phyloP scores from a whole-genome alignment of 2,797 vertebrate species.

The Girardinus metallicus region DNA sequence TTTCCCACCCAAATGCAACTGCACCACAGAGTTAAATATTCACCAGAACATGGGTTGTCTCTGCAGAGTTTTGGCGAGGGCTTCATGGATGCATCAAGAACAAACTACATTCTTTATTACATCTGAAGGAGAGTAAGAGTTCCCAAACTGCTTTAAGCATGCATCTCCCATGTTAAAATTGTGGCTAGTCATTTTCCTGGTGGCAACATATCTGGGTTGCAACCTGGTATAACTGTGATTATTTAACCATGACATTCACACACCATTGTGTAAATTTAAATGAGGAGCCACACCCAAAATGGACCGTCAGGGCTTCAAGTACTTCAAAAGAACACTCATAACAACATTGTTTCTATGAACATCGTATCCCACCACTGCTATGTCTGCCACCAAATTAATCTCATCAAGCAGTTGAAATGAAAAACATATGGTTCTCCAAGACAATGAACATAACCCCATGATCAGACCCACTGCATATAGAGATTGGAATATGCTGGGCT shows the following conservation, averaged over 20 bases:
- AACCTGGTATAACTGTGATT: background rate
- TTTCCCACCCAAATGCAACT: background rate
- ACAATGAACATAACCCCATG: background rate
- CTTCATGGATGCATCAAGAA: background rate
- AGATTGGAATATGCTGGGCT: background rate
- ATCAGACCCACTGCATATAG: background rate
- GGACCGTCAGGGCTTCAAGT: background rate
- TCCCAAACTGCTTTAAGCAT: background rate
- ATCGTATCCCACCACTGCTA: background rate
- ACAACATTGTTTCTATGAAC: background rate
- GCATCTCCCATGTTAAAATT: background rate
- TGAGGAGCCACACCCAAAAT: background rate
- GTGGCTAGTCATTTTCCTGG: background rate
- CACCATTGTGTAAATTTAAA: background rate
- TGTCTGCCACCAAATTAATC: background rate
- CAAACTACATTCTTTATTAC: background rate
- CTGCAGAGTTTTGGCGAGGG: background rate
- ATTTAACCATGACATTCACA: background rate
- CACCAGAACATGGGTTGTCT: background rate
- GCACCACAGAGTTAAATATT: background rate
- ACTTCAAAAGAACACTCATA: background rate
- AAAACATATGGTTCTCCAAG: background rate
- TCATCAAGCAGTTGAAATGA: background rate
- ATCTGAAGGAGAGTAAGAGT: background rate
- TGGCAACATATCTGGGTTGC: background rate